Base-by-base conservation (phyloP, 2,113 vertebrate genomes). In the Syngnathus typhle region DNA sequence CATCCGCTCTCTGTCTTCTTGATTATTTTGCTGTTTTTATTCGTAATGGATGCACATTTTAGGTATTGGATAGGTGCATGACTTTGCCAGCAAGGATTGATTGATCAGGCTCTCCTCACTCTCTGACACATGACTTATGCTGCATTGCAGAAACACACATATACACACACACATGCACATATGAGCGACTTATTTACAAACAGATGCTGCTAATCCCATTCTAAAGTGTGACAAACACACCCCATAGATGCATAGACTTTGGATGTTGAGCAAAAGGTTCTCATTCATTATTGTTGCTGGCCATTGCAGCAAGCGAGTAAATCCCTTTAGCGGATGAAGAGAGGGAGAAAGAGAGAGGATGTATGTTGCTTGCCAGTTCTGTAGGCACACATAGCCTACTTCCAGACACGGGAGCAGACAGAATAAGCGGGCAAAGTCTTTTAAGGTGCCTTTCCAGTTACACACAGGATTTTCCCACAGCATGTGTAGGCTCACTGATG, bases 211-310 rank as follows among this genome's bases (percentile, higher is more conserved):
- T 71, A 59, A 69, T 78, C 70, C 43, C 32, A 69, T 75, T 72
- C 64, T 63, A 18, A 66, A 78, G 70, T 65, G 75, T 81, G 80
- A 75, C 81, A 83, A 83, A 80, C 65, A 75, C 70, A 73, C 70
- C 60, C 21, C 51, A 77, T 41, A 69, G 75, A 62, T 52, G 63
- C 44, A 70, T 65, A 69, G 41, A n/a, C 49, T 74, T 69, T 52
- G 64, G 77, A 79, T 76, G 64, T 64, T 68, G n/a, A 64, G 63
- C 67, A 78, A 74, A 67, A 82, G 58, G 60, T 72, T 60, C 68
- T 61, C 66, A 78, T 81, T 84, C 69, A 84, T 76, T 76, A 71
- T 76, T 81, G 70, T 77, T 66, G 70, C 65, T 65, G 65, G 67
- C 68, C 59, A 72, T 70, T 11, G 75, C 71, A 62, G 74, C 66